Conservation (phyloP, 53 echinoderm and acorn worm genomes). For the Holothuria leucospilota region DNA sequence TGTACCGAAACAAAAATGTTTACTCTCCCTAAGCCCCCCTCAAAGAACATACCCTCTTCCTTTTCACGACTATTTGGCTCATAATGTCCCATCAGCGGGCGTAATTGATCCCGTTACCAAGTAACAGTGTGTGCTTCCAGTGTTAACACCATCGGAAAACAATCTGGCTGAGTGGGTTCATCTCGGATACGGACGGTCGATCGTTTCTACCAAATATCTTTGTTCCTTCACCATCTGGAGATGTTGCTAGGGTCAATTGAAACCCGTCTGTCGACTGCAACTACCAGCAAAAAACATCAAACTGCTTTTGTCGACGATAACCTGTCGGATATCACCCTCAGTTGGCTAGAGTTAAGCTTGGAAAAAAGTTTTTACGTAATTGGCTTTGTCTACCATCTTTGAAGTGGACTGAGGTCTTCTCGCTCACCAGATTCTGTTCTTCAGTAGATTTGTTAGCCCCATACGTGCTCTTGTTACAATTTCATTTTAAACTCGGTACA, state of each 20-base stretch:
- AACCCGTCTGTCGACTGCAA: slow-evolving; percentile 7
- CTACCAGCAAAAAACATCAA: slow-evolving; percentile 33
- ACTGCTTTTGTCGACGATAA: slow-evolving; percentile 22
- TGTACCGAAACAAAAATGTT: slow-evolving; percentile 20
- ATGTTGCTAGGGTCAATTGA: slow-evolving; percentile 30
- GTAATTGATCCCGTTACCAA: slow-evolving; percentile 38
- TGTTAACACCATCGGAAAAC: neutral
- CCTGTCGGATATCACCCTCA: slow-evolving; percentile 11
- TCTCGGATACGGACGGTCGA: too few relatives aligned
- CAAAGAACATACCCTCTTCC: slow-evolving; percentile 19
- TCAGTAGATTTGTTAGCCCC: too few relatives aligned
- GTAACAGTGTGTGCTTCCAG: neutral
- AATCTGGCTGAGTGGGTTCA: neutral
- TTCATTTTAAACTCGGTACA: too few relatives aligned
- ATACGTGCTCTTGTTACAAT: too few relatives aligned
- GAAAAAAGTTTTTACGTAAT: slow-evolving; percentile 1
- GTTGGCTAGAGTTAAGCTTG: neutral
- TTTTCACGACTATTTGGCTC: neutral
- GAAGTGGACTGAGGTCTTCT: too few relatives aligned
- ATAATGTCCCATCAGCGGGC: neutral
- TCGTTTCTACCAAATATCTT: neutral
- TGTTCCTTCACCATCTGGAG: slow-evolving; percentile 36
- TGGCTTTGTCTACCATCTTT: too few relatives aligned
- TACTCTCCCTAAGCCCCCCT: slow-evolving; percentile 10
- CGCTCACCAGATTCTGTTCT: too few relatives aligned